phyloP scores from a whole-genome alignment of 2,888 invertebrate genomes.

The Scaptomyza polygonia region DNA sequence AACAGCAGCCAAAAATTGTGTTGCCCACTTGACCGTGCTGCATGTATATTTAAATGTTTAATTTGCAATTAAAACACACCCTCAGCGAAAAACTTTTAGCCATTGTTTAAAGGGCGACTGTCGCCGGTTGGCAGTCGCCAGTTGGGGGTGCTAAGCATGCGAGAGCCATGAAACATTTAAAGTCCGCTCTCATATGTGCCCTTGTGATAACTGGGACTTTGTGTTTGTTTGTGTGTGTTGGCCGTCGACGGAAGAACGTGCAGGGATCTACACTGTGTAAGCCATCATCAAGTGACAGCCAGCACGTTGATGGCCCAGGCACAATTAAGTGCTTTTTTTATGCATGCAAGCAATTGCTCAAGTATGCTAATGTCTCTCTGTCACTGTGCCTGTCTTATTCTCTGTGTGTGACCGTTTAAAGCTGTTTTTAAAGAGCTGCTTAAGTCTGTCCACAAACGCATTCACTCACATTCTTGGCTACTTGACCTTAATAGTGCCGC shows the following conservation, averaged over 20 bases:
- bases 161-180: conserved; percentile 56
- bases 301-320: conserved; percentile 68
- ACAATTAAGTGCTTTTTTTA: conserved; percentile 78
- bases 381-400: not conserved
- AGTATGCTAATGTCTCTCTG: conserved; percentile 68
- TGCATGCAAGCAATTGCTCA: conserved; percentile 67
- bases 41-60: conserved; percentile 57
- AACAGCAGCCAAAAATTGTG: conserved; percentile 1
- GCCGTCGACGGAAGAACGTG: conserved; percentile 2
- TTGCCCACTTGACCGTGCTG: conserved; percentile 36
- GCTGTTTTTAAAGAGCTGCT: conserved; percentile 29
- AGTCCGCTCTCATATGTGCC: conserved; percentile 25
- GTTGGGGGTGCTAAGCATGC: conserved; percentile 29
- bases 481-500: conserved; percentile 51
- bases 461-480: conserved; percentile 12
- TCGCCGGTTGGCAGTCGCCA: not conserved
- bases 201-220: conserved; percentile 24
- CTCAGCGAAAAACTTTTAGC: conserved; percentile 3
- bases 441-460: conserved; percentile 8
- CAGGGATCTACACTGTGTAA: conserved; percentile 2
- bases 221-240: conserved; percentile 6
- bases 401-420: not conserved
- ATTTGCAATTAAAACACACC: conserved; percentile 52
- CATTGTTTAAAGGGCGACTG: conserved; percentile 5
- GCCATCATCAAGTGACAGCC: conserved; percentile 58